phyloP scores from a whole-genome alignment of 92 coral and sea anemone species.

The Porites evermanni region DNA sequence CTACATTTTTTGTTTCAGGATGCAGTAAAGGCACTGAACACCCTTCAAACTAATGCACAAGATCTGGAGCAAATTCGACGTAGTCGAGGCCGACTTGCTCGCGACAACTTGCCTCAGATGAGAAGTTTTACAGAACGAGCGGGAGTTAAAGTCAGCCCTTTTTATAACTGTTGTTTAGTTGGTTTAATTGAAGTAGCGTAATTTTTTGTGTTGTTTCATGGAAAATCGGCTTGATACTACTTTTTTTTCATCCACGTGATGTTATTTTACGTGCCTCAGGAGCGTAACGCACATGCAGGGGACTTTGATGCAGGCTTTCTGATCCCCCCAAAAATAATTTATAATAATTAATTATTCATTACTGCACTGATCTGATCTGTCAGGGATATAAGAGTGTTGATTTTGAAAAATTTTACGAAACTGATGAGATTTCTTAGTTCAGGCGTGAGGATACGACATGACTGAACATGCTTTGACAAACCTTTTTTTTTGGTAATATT shows the following conservation, averaged over 20 bases:
- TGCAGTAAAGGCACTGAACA: conserved; percentile 92
- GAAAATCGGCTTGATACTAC: background rate
- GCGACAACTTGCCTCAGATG: conserved; percentile 81
- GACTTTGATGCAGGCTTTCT: too few relatives aligned
- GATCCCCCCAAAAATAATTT: too few relatives aligned
- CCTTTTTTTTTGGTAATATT: too few relatives aligned
- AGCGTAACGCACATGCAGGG: background rate
- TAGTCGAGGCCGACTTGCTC: conserved; percentile 68
- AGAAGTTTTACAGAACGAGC: conserved; percentile 81
- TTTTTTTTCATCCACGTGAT: conserved; percentile 13
- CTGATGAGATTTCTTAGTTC: too few relatives aligned
- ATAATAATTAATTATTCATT: too few relatives aligned
- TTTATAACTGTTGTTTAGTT: background rate
- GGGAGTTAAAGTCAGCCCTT: conserved; percentile 84
- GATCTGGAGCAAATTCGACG: conserved; percentile 86
- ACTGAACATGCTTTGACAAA: too few relatives aligned
- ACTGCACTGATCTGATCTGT: too few relatives aligned
- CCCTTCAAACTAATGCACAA: conserved; percentile 95
- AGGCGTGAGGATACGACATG: too few relatives aligned
- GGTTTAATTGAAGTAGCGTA: background rate
- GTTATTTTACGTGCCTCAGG: conserved; percentile 16
- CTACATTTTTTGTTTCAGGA: conserved; percentile 55
- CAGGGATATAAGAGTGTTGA: too few relatives aligned
- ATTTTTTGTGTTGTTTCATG: background rate
- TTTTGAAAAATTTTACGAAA: too few relatives aligned